Conservation (phyloP, 2,797 vertebrate genomes). For the Sciurus carolinensis region DNA sequence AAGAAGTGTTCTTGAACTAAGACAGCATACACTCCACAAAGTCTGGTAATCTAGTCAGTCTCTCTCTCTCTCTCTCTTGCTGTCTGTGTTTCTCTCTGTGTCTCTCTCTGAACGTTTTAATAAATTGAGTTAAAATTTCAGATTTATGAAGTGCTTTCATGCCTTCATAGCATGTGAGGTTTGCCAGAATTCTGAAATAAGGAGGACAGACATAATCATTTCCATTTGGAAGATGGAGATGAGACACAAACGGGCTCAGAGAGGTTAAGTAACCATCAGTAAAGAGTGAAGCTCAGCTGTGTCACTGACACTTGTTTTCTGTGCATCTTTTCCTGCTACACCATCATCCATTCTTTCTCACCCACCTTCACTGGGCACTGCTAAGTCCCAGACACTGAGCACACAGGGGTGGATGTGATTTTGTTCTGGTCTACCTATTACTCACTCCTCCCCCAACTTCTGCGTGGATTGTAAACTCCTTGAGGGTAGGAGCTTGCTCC, state of each 20-base stretch:
- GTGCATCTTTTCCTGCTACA: neutral
- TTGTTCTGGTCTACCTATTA: fast-evolving
- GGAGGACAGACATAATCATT: neutral
- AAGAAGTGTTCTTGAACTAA: neutral
- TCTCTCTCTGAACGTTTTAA: neutral
- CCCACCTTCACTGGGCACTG: too few relatives aligned
- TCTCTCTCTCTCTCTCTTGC: neutral
- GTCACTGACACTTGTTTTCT: neutral
- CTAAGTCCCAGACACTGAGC: neutral
- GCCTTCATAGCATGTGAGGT: neutral
- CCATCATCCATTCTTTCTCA: too few relatives aligned
- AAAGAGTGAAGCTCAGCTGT: neutral
- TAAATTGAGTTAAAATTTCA: neutral
- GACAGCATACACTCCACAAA: neutral
- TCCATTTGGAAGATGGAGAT: neutral
- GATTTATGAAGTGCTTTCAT: neutral
- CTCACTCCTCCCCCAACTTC: neutral
- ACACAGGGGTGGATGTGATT: too few relatives aligned
- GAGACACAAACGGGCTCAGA: neutral
- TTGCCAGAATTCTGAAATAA: neutral
- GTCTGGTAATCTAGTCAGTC: too few relatives aligned
- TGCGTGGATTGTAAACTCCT: neutral
- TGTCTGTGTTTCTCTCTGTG: too few relatives aligned
- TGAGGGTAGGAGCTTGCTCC: neutral
- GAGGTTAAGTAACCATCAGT: neutral